Evolutionary conservation across 1,140 invertebrate genomes (phyloP).

Genomic region (Eurosta solidaginis): DNA sequence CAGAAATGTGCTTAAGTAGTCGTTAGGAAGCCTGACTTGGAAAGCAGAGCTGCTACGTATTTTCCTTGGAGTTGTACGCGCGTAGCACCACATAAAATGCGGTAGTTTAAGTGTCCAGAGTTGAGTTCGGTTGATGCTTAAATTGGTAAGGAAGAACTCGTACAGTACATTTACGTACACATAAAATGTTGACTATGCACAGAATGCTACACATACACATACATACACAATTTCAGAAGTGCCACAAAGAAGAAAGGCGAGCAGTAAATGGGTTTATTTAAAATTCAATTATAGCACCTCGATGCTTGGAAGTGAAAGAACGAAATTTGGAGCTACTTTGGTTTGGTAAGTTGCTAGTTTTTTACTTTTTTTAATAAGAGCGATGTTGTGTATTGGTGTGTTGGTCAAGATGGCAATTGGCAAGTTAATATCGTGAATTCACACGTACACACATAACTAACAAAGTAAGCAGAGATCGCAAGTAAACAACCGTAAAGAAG

Average conservation of each 20-base stretch:
- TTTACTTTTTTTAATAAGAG: not conserved
- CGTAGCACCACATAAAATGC: constrained; percentile 19
- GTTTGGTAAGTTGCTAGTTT: not conserved
- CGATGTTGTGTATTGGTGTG: not conserved
- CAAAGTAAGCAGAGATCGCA: too few species aligned
- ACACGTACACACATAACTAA: not conserved
- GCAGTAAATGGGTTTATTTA: constrained; percentile 49
- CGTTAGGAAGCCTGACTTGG: not conserved
- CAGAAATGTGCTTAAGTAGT: not conserved
- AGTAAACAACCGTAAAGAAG: too few species aligned
- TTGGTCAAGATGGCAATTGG: constrained; percentile 1
- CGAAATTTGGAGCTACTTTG: constrained; percentile 7
- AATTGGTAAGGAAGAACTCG: constrained; percentile 20
- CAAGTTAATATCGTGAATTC: not conserved
- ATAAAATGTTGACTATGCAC: constrained; percentile 46
- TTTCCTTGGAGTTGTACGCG: not conserved
- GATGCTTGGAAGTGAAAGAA: not conserved
- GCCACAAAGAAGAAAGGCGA: not conserved
- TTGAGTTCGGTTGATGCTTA: not conserved
- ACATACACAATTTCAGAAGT: not conserved
- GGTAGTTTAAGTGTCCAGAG: not conserved
- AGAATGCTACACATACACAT: not conserved
- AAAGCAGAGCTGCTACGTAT: not conserved
- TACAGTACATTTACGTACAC: constrained; percentile 58
- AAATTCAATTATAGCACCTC: constrained; percentile 55